Conservation (phyloP, 2,888 invertebrate genomes). For the Euclidia mi region DNA sequence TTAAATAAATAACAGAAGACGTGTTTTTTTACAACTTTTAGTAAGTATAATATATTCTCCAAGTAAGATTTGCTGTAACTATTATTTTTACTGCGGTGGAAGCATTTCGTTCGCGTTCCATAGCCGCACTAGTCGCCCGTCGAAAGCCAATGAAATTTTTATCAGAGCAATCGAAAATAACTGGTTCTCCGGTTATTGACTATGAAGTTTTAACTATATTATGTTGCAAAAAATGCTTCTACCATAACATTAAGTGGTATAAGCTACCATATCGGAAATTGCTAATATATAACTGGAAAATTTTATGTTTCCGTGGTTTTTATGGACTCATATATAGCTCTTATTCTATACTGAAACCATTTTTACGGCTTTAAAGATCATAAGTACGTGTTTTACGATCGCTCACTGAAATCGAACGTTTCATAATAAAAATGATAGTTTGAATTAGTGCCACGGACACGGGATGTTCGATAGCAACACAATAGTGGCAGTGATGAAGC, state of each 20-base stretch:
- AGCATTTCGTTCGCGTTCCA: constrained; percentile 10
- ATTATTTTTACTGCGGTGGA: constrained; percentile 8
- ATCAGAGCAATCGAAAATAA: constrained; percentile 34
- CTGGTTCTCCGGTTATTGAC: constrained; percentile 24
- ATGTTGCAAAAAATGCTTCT: constrained; percentile 28
- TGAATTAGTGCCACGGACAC: constrained; percentile 20
- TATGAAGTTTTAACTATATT: constrained; percentile 34
- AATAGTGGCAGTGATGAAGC: constrained; percentile 23
- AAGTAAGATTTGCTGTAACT: constrained; percentile 23
- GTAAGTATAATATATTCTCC: constrained; percentile 21
- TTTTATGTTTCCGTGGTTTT: constrained; percentile 82
- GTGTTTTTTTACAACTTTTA: constrained; percentile 31
- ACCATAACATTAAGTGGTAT: constrained; percentile 37
- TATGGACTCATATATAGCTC: constrained; percentile 82
- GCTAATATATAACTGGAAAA: constrained; percentile 78
- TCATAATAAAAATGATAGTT: constrained; percentile 48
- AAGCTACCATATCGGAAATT: constrained; percentile 75
- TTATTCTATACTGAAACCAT: constrained; percentile 79
- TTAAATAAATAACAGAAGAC: constrained; percentile 36
- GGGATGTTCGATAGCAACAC: constrained; percentile 11
- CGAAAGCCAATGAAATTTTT: constrained; percentile 21
- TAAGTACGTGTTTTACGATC: constrained; percentile 81
- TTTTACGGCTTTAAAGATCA: constrained; percentile 81
- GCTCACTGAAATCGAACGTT: constrained; percentile 51
- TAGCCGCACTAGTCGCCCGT: constrained; percentile 5